Conservation (phyloP, 2,888 invertebrate species). For the Timema podura region DNA sequence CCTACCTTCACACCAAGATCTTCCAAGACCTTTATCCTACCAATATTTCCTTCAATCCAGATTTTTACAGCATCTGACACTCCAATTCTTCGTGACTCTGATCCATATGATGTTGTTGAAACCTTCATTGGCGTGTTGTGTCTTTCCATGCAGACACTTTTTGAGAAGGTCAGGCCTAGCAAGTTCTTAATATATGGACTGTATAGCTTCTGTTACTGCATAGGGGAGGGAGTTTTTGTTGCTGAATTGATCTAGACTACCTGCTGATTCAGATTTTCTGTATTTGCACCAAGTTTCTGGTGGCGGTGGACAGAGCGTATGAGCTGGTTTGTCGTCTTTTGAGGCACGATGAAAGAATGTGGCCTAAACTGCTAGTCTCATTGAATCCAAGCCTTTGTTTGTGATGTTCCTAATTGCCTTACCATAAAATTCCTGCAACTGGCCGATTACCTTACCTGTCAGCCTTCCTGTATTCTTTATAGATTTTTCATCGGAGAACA, state of each 20-base stretch:
- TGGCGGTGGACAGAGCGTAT: slow-evolving; percentile 19
- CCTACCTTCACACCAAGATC: not conserved
- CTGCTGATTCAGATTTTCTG: slow-evolving; percentile 5
- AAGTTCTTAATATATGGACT: slow-evolving; percentile 25
- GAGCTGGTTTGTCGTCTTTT: slow-evolving; percentile 23
- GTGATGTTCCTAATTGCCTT: not conserved
- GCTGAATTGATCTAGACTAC: slow-evolving; percentile 5
- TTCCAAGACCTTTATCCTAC: not conserved
- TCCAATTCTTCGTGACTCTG: slow-evolving; percentile 26
- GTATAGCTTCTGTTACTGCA: slow-evolving; percentile 24
- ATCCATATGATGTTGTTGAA: slow-evolving; percentile 26
- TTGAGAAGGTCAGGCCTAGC: slow-evolving; percentile 20
- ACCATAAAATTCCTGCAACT: not conserved
- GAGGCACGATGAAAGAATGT: slow-evolving; percentile 20
- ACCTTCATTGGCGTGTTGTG: slow-evolving; percentile 31
- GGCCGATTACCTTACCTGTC: not conserved
- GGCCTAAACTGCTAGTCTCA: slow-evolving; percentile 19
- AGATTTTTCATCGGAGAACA: not conserved
- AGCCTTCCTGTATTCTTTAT: slow-evolving; percentile 5
- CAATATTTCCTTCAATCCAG: slow-evolving; percentile 22
- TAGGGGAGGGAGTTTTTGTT: slow-evolving; percentile 21
- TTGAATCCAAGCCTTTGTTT: too few species aligned
- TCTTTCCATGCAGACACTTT: slow-evolving; percentile 23
- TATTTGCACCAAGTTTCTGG: slow-evolving; percentile 25
- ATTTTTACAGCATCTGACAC: slow-evolving; percentile 19